A percentile compares a stretch with the other conserved stretches of the same genome.
Evolutionary conservation across 2,888 invertebrate species (phyloP).

Genomic region (Bellardia pandia): DNA sequence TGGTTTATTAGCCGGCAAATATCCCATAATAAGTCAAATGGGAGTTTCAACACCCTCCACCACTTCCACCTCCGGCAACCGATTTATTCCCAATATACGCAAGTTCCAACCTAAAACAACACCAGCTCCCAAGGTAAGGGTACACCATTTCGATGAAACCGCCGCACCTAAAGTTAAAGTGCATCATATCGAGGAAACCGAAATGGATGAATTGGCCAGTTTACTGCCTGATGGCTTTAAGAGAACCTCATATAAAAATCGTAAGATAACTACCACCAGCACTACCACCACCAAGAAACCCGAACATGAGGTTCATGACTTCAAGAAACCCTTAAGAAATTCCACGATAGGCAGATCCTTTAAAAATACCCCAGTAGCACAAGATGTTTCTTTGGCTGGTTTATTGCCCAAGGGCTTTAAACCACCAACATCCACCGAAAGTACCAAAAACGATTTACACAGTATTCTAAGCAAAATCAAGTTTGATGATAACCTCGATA

Average conservation of each 20-base stretch:
- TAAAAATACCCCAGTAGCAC: conserved; percentile 86
- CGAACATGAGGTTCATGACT: conserved; percentile 72
- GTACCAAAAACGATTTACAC: conserved; percentile 74
- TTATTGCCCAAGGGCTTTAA: conserved; percentile 87
- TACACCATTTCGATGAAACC: conserved; percentile 85
- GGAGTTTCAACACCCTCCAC: conserved; percentile 82
- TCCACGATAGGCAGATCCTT: conserved; percentile 84
- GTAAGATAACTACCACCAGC: conserved; percentile 84
- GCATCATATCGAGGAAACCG: conserved; percentile 80
- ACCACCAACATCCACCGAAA: conserved; percentile 72
- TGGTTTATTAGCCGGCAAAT: conserved; percentile 89
- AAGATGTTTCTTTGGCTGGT: conserved; percentile 85
- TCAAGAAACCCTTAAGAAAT: conserved; percentile 80
- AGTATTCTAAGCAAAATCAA: conserved; percentile 81
- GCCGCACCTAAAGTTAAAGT: conserved; percentile 81
- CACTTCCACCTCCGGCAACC: conserved; percentile 84
- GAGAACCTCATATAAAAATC: conserved; percentile 86
- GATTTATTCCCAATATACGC: conserved; percentile 87
- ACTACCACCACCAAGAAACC: conserved; percentile 79
- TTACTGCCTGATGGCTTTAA: conserved; percentile 87
- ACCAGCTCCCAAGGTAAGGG: conserved; percentile 79
- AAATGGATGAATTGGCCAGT: conserved; percentile 86
- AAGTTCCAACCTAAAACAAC: conserved; percentile 87
- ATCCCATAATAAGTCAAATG: conserved; percentile 89
- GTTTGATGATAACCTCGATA: conserved; percentile 82